These are phyloP conservation scores for Eulemur albifrons DNA, from an alignment of 2,797 vertebrate genomes.

Conservation along the genomic window DNA sequence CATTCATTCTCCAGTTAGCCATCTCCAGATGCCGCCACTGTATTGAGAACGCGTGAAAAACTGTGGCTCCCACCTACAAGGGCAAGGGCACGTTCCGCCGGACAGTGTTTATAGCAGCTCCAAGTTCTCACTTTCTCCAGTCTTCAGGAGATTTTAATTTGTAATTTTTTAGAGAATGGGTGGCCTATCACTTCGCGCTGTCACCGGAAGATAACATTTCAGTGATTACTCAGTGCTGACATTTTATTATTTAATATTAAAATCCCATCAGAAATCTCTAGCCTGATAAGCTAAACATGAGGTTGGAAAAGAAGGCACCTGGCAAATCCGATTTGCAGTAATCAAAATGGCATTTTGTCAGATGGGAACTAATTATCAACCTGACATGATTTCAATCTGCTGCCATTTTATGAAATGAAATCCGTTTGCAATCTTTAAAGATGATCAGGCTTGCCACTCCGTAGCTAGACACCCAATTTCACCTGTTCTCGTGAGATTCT, in stretches of 20 bases:
- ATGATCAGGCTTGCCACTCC: background rate
- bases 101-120: background rate
- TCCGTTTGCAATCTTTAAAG: slow-evolving; percentile 1
- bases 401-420: background rate
- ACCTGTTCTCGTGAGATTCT: slow-evolving; percentile 39
- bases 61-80: rapidly evolving
- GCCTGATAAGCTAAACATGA: slow-evolving; percentile 42
- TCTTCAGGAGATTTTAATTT: slow-evolving; percentile 7
- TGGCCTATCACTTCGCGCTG: slow-evolving; percentile 12
- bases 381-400: slow-evolving; percentile 53
- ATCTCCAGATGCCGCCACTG: background rate
- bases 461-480: slow-evolving; percentile 35
- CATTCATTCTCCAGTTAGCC: background rate
- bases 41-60: background rate
- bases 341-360: slow-evolving; percentile 59
- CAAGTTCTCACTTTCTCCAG: background rate
- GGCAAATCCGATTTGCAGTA: slow-evolving; percentile 48
- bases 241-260: slow-evolving; percentile 66
- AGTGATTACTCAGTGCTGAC: background rate
- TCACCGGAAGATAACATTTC: slow-evolving; percentile 35
- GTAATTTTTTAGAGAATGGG: background rate
- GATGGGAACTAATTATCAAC: slow-evolving; percentile 64
- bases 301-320: slow-evolving; percentile 53
- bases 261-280: slow-evolving; percentile 45
- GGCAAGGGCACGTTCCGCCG: rapidly evolving